Evolutionary conservation across 92 coral and sea anemone species (phyloP).

Genomic region (Phymanthus crucifer): DNA sequence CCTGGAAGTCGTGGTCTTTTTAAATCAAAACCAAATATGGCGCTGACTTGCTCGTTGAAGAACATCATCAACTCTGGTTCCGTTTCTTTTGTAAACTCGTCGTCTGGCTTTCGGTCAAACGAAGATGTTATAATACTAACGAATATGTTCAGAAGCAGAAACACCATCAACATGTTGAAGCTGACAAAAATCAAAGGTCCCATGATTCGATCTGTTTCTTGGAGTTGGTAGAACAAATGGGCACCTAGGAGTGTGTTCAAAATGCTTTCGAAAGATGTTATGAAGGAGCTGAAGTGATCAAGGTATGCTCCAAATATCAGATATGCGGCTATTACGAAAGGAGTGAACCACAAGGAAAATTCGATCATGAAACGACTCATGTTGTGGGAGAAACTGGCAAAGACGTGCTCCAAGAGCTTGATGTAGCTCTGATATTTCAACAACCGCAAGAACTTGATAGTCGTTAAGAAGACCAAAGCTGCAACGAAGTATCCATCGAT

Average conservation of each 20-base stretch:
- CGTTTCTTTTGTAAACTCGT: slow-evolving; percentile 48
- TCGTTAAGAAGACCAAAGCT: slow-evolving; percentile 69
- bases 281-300: slow-evolving; percentile 54
- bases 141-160: slow-evolving; percentile 71
- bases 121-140: slow-evolving; percentile 68
- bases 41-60: slow-evolving; percentile 43
- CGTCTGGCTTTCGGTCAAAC: slow-evolving; percentile 46
- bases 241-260: slow-evolving; percentile 70
- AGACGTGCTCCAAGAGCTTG: slow-evolving; percentile 59
- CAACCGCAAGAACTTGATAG: slow-evolving; percentile 63
- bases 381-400: slow-evolving; percentile 53
- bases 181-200: slow-evolving; percentile 60
- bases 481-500: slow-evolving; percentile 61
- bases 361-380: slow-evolving; percentile 66
- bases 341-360: slow-evolving; percentile 61
- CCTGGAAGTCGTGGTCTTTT: neutral
- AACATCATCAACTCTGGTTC: slow-evolving; percentile 71
- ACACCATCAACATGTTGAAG: slow-evolving; percentile 64
- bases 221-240: slow-evolving; percentile 47
- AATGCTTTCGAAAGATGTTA: slow-evolving; percentile 60
- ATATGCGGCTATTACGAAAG: slow-evolving; percentile 58
- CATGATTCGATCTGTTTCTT: slow-evolving; percentile 57
- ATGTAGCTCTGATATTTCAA: slow-evolving; percentile 70
- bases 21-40: slow-evolving; percentile 55
- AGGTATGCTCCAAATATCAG: slow-evolving; percentile 62